A percentile compares a stretch with the other conserved stretches of the same genome.
These are phyloP conservation scores for Timema podura DNA, from an alignment of 2,888 invertebrate species.

Conservation along the genomic window DNA sequence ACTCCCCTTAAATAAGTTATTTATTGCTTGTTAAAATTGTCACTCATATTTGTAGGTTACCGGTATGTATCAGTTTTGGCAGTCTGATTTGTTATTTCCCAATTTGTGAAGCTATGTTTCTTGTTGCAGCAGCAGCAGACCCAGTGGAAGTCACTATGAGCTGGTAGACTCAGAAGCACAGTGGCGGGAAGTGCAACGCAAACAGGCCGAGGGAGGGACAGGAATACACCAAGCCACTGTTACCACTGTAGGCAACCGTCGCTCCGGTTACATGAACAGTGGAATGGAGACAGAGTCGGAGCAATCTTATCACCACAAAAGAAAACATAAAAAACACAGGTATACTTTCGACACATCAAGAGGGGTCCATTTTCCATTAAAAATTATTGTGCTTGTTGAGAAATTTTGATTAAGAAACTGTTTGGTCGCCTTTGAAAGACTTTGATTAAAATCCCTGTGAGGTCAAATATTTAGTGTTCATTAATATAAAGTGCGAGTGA, in stretches of 20 bases:
- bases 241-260: constrained; percentile 48
- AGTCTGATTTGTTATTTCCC: no score
- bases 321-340: constrained; percentile 43
- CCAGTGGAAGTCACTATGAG: constrained; percentile 51
- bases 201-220: constrained; percentile 57
- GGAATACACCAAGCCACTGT: constrained; percentile 68
- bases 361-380: no score
- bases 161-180: constrained; percentile 83
- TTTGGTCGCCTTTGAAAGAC: no score
- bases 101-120: neutral
- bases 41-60: neutral
- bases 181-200: constrained; percentile 82
- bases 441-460: no score
- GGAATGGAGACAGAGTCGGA: constrained; percentile 49
- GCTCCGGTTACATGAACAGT: constrained; percentile 42
- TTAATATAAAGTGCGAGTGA: no score
- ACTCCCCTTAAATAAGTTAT: neutral
- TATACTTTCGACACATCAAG: neutral
- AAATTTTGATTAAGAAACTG: no score
- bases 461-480: no score
- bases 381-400: no score
- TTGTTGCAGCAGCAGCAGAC: constrained; percentile 21
- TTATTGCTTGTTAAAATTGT: neutral
- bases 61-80: neutral
- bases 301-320: constrained; percentile 41